Conservation (phyloP, 2,797 vertebrate genomes). For the Coracias cyanogaster region DNA sequence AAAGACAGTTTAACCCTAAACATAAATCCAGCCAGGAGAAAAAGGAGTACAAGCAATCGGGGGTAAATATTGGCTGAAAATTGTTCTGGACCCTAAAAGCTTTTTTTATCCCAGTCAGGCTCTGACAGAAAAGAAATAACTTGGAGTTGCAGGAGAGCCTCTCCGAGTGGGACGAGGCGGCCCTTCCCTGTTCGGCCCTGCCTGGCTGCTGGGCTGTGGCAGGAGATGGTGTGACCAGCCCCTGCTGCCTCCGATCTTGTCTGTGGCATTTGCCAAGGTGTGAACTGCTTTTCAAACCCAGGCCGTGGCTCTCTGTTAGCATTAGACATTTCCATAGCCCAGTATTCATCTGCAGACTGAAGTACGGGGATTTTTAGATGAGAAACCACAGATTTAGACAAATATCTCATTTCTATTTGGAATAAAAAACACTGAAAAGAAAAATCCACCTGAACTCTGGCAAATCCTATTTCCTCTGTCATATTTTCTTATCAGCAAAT, state of each 20-base stretch:
- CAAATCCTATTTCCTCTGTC: neutral
- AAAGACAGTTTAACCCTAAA: neutral
- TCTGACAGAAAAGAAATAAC: neutral
- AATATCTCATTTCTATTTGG: neutral
- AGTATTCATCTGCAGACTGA: neutral
- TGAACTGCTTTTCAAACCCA: neutral
- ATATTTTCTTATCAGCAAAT: neutral
- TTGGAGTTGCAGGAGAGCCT: neutral
- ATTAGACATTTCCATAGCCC: neutral
- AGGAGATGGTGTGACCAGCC: neutral
- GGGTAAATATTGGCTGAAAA: neutral
- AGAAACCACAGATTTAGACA: neutral
- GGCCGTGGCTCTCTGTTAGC: neutral
- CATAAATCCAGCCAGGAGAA: neutral
- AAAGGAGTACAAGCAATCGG: neutral
- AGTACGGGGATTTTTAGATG: neutral
- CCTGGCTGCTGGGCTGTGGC: neutral
- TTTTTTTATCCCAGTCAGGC: neutral
- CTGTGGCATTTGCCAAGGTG: neutral
- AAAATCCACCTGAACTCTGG: neutral
- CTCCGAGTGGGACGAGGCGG: neutral
- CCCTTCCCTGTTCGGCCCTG: neutral
- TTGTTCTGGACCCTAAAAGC: neutral
- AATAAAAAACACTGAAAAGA: neutral
- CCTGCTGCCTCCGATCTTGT: neutral